These are phyloP conservation scores for Zoanthus solanderi DNA, from an alignment of 92 coral and sea anemone genomes.

Conservation along the genomic window DNA sequence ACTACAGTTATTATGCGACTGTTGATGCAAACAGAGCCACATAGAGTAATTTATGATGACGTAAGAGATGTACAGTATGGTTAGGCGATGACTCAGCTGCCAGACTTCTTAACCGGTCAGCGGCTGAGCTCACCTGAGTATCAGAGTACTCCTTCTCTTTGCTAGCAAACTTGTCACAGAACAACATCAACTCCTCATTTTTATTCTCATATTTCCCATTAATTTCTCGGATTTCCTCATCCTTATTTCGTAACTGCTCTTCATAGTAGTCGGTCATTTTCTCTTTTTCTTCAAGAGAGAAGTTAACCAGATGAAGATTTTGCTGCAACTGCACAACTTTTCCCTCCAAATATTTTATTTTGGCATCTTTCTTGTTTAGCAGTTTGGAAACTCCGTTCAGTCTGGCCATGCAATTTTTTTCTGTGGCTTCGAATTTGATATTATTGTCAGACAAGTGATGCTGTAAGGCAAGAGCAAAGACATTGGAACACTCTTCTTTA, in stretches of 20 bases:
- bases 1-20: neutral
- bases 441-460: conserved; percentile 29
- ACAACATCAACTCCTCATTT: conserved; percentile 70
- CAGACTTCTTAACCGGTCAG: conserved; percentile 23
- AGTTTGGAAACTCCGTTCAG: conserved; percentile 36
- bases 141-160: conserved; percentile 64
- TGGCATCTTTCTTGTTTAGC: conserved; percentile 63
- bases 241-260: conserved; percentile 57
- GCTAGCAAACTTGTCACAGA: conserved; percentile 63
- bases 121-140: conserved; percentile 61
- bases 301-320: conserved; percentile 83
- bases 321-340: conserved; percentile 85
- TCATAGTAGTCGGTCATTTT: conserved; percentile 56
- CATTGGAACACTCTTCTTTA: conserved; percentile 30
- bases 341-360: conserved; percentile 68
- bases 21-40: neutral
- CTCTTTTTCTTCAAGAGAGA: conserved; percentile 69
- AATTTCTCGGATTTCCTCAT: conserved; percentile 71
- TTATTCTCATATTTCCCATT: conserved; percentile 62
- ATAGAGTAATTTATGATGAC: neutral
- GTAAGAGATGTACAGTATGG: neutral
- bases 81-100: conserved; percentile 45
- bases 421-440: conserved; percentile 38
- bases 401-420: conserved; percentile 9
- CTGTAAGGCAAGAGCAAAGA: conserved; percentile 46